Evolutionary conservation across 2,113 vertebrate species (phyloP), one percentile per base, ranked within the genome.

Genomic region (Bubo blakistoni): DNA sequence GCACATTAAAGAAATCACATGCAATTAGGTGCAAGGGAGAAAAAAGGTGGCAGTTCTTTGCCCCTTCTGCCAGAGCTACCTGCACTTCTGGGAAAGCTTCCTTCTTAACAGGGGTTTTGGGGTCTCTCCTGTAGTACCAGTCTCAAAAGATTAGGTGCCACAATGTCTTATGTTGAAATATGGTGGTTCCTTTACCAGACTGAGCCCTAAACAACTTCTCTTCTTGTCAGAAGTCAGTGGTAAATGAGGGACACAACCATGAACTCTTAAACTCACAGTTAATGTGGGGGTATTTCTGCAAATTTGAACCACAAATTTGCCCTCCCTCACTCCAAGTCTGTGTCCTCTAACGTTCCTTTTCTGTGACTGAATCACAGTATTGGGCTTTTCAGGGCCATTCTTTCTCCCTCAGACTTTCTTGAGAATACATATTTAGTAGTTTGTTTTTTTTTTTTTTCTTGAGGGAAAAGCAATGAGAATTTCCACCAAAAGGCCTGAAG

Each of bases 351-450:
- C 0, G 5, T 42, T 29, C 18, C 2, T 70, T 81, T 77, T 42
- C 73, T 5, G 2, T 46, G 36, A 29, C 10, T 66, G 21, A 36
- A 34, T n/a, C 1, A 1, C 3, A 22, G 11, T 6, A 16, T 2
- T 9, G 47, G 54, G 30, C 30, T 88, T 94, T 65, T 85, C 0
- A 0, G 13, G n/a, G 29, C 10, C 9, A 2, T 79, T 85, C 13
- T 30, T 10, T 83, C 30, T 70, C 30, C 19, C 46, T 26, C 38
- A 40, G 74, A 79, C 70, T 95, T 91, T 85, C 57, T 69, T 29
- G 14, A 15, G 32, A 34, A 59, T 44, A 20, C 7, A 16, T 52
- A 16, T 49, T 49, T 20, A 36, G 47, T 34, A 29, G 1, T 8
- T 34, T 46, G 42, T 17, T 24, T 12, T 17, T 38, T 21, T 29